Evolutionary conservation across 2,797 vertebrate genomes (phyloP).

Genomic region (Mormyrus proboscirostris): DNA sequence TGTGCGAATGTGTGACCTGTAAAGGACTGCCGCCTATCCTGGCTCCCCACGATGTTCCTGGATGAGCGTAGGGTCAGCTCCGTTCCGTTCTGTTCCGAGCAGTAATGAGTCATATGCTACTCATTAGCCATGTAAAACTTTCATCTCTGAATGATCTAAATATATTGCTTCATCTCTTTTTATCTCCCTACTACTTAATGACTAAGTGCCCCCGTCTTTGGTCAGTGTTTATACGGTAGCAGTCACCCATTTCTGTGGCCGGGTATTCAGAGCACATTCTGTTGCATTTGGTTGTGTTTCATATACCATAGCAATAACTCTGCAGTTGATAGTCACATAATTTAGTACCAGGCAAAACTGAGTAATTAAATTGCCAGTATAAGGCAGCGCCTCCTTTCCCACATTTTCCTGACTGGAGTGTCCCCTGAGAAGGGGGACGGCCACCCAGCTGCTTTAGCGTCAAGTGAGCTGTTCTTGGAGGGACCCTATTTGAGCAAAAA

Average conservation of each 20-base stretch:
- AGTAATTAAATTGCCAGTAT: not conserved
- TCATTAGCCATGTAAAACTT: not conserved
- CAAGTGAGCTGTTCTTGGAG: not conserved
- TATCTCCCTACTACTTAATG: not conserved
- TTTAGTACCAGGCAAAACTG: not conserved
- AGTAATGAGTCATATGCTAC: not conserved
- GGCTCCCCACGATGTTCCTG: not conserved
- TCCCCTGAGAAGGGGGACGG: not conserved
- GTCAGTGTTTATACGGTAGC: not conserved
- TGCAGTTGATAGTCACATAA: not conserved
- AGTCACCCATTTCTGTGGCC: not conserved
- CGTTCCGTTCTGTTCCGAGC: not conserved
- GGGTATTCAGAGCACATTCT: not conserved
- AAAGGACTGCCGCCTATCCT: not conserved
- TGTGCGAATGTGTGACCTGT: not conserved
- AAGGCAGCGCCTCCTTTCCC: not conserved
- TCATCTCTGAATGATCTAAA: not conserved
- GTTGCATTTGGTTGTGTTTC: not conserved
- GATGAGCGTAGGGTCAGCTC: not conserved
- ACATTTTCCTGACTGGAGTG: not conserved
- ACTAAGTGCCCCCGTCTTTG: not conserved
- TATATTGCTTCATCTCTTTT: not conserved
- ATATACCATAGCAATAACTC: not conserved
- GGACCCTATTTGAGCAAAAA: not conserved
- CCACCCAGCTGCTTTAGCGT: not conserved